Evolutionary conservation across 2,113 vertebrate species (phyloP).

Genomic region (Passer domesticus): DNA sequence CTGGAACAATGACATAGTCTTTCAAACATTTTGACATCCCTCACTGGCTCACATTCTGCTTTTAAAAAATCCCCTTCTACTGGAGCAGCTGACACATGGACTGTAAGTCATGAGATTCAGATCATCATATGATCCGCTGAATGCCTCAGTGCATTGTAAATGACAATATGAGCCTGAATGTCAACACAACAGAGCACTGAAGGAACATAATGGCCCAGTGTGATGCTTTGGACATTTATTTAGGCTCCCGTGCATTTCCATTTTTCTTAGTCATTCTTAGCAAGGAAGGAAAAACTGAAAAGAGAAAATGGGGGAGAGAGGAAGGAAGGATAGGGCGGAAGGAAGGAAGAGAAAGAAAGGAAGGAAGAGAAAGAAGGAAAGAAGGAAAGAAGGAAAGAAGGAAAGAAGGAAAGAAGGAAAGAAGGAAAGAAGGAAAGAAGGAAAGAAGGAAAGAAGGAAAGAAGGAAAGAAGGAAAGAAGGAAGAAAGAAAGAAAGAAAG

Average conservation of each 20-base stretch:
- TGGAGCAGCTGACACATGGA: slow-evolving; percentile 19
- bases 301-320: background rate
- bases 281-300: background rate
- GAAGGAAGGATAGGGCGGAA: rapidly evolving
- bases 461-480: rapidly evolving
- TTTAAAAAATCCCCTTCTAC: background rate
- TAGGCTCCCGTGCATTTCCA: background rate
- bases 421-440: rapidly evolving
- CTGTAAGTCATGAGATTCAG: slow-evolving; percentile 26
- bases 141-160: background rate
- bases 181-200: background rate
- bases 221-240: background rate
- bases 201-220: background rate
- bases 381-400: rapidly evolving
- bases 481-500: rapidly evolving
- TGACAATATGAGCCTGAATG: background rate
- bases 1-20: slow-evolving; percentile 16
- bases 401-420: rapidly evolving
- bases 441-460: rapidly evolving
- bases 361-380: rapidly evolving
- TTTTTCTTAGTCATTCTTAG: background rate
- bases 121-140: slow-evolving; percentile 1
- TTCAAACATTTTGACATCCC: slow-evolving; percentile 49
- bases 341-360: rapidly evolving
- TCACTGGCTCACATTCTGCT: slow-evolving; percentile 35